Percentiles rank a stretch among this genome's conserved stretches.
Evolutionary conservation across 2,797 vertebrate species (phyloP).

Genomic region (Catharus ustulatus): DNA sequence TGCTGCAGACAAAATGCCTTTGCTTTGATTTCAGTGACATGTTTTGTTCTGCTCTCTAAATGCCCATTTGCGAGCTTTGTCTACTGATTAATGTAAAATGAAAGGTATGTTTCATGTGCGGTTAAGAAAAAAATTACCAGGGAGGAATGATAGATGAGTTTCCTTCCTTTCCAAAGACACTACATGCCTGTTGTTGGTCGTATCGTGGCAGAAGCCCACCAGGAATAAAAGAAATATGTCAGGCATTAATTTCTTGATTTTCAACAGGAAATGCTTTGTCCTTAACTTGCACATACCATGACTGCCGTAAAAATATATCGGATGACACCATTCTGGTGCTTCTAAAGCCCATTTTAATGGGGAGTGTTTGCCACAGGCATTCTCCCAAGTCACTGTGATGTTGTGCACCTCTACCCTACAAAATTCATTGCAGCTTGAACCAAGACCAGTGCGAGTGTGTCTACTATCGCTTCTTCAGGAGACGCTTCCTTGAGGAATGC

Average conservation of each 20-base stretch:
- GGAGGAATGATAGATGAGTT: neutral
- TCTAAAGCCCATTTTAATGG: neutral
- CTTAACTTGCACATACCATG: neutral
- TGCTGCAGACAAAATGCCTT: neutral
- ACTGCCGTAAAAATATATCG: neutral
- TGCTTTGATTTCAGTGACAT: neutral
- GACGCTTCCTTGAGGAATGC: rapidly evolving
- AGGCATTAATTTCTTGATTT: neutral
- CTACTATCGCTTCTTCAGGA: rapidly evolving
- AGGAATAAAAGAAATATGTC: neutral
- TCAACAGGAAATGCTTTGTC: neutral
- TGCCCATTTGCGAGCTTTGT: neutral
- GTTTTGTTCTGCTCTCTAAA: neutral
- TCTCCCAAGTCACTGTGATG: neutral
- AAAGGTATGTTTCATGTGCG: neutral
- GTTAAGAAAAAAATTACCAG: neutral
- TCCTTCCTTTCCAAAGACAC: neutral
- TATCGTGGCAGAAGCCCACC: neutral
- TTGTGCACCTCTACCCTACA: rapidly evolving
- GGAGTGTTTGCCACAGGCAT: rapidly evolving
- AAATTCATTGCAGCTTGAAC: neutral
- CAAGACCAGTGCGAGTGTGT: rapidly evolving
- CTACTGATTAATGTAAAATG: neutral
- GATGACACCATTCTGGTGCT: neutral
- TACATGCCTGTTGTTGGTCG: neutral